These are phyloP conservation scores for Heliconius congener DNA, from an alignment of 1,140 invertebrate genomes.

Conservation along the genomic window DNA sequence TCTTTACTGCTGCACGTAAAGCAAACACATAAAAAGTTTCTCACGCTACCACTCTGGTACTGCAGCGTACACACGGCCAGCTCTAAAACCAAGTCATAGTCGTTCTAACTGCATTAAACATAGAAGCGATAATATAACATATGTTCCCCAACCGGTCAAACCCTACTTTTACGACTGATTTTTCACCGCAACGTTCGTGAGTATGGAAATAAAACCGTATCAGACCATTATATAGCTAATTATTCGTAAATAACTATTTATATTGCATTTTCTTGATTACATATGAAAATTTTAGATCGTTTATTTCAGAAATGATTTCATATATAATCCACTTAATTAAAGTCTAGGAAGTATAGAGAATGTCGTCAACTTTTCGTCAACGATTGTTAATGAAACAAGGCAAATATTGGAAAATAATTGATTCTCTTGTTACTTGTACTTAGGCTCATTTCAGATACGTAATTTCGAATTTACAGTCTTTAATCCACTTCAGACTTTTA, in stretches of 20 bases:
- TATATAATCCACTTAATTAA: background rate
- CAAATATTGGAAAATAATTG: no score
- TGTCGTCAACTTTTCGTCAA: background rate
- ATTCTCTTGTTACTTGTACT: no score
- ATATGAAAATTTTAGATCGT: background rate
- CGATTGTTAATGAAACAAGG: no score
- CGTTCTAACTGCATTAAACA: conserved; percentile 32
- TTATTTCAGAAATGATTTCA: background rate
- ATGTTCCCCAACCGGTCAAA: conserved; percentile 7
- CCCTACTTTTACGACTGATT: conserved; percentile 28
- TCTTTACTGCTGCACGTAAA: conserved; percentile 54
- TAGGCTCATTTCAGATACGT: no score
- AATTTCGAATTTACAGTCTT: no score
- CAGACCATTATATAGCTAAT: conserved; percentile 6
- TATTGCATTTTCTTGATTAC: conserved; percentile 11
- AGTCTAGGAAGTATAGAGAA: background rate
- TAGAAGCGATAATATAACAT: conserved; percentile 29
- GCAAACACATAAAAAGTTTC: conserved; percentile 53
- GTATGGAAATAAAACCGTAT: conserved; percentile 8
- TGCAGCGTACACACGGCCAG: conserved; percentile 31
- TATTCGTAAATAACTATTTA: conserved; percentile 13
- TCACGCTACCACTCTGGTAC: conserved; percentile 46
- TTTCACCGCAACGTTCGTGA: conserved; percentile 21
- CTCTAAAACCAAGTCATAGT: conserved; percentile 19
- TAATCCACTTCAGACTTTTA: no score